Evolutionary conservation across 2,113 vertebrate species (phyloP).

Genomic region (Malurus elegans): DNA sequence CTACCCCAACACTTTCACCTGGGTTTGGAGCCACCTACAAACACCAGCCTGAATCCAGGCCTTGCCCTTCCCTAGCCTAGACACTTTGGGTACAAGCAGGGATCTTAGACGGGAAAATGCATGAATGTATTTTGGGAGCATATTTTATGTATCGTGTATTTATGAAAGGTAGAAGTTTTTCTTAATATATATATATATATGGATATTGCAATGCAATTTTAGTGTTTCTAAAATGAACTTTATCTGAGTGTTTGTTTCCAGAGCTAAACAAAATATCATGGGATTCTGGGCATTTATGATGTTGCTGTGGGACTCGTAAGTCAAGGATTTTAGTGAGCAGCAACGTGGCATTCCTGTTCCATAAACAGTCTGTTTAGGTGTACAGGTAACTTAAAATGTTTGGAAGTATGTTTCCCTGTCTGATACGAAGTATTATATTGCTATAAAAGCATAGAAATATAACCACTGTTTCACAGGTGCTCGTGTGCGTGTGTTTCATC

Average conservation of each 20-base stretch:
- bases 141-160: constrained; percentile 27
- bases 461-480: neutral
- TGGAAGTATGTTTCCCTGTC: neutral
- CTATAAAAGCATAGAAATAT: constrained; percentile 20
- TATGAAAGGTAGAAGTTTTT: constrained; percentile 22
- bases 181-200: neutral
- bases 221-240: constrained; percentile 11
- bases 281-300: neutral
- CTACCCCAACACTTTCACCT: neutral
- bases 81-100: neutral
- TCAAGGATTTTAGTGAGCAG: neutral
- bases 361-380: neutral
- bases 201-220: constrained; percentile 1
- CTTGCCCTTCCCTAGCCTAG: neutral
- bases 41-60: neutral
- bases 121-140: constrained; percentile 37
- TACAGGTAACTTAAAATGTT: neutral
- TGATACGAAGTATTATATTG: neutral
- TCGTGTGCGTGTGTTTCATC: neutral
- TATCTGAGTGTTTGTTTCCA: neutral
- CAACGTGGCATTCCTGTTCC: neutral
- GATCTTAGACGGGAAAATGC: neutral
- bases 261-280: neutral
- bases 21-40: neutral
- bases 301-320: neutral